Evolutionary conservation across 2,888 invertebrate species (phyloP).

Genomic region (Chrysolina oricalcia): DNA sequence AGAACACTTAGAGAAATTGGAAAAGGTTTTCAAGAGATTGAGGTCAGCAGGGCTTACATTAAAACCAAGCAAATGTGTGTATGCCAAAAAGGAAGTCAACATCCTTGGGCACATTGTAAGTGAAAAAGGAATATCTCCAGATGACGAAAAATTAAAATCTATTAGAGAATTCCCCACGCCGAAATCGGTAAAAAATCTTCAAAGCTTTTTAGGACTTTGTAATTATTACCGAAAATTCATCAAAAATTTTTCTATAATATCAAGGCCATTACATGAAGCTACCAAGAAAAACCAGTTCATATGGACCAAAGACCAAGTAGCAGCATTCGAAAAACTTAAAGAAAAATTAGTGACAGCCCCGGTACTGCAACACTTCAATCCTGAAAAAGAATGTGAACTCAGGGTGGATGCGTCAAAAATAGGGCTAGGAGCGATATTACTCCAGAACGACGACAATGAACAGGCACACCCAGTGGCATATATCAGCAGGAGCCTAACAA

Average conservation of each 20-base stretch:
- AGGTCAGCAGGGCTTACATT: constrained; percentile 49
- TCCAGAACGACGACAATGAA: constrained; percentile 46
- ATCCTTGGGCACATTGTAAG: constrained; percentile 56
- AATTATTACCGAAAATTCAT: constrained; percentile 46
- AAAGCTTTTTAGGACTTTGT: constrained; percentile 52
- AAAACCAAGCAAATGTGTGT: constrained; percentile 45
- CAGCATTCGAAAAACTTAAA: too few species aligned
- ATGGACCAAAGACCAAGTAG: neutral
- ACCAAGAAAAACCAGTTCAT: too few species aligned
- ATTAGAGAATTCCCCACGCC: too few species aligned
- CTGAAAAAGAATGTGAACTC: constrained; percentile 48
- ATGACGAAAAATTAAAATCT: constrained; percentile 22
- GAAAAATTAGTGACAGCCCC: constrained; percentile 38
- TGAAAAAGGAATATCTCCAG: constrained; percentile 43
- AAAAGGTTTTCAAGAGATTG: constrained; percentile 47
- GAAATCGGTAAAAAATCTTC: too few species aligned
- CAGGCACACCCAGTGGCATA: constrained; percentile 53
- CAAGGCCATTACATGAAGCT: neutral
- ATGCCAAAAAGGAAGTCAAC: constrained; percentile 47
- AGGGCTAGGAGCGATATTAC: constrained; percentile 47
- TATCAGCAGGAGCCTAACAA: constrained; percentile 49
- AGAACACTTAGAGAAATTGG: constrained; percentile 47
- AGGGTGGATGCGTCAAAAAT: constrained; percentile 46
- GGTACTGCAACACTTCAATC: constrained; percentile 39
- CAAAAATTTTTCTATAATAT: neutral